These are phyloP conservation scores for Dasyprocta punctata DNA, from an alignment of 2,113 vertebrate genomes.

Conservation along the genomic window DNA sequence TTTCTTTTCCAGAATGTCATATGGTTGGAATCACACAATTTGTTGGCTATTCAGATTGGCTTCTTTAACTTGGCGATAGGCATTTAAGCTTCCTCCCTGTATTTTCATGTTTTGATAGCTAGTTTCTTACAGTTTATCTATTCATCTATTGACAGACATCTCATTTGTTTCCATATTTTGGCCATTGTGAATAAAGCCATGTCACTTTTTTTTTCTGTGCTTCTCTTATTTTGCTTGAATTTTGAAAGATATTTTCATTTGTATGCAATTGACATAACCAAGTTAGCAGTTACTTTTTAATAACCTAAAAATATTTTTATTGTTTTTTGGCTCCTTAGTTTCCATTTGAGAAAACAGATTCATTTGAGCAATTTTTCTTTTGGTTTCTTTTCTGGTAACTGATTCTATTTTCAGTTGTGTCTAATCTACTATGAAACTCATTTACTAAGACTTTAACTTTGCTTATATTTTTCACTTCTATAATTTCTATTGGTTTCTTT, in stretches of 20 bases:
- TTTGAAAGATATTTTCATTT: neutral
- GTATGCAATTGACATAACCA: neutral
- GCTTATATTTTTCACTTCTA: neutral
- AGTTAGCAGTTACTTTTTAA: neutral
- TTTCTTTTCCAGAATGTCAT: neutral
- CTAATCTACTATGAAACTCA: neutral
- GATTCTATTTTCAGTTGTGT: neutral
- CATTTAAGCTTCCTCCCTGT: neutral
- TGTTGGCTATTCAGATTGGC: neutral
- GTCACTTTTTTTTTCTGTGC: neutral
- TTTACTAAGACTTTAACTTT: slow-evolving; percentile 8
- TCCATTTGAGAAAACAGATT: neutral
- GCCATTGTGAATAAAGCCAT: neutral
- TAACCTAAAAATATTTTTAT: neutral
- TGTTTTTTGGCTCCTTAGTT: neutral
- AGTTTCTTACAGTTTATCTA: neutral
- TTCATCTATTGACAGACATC: neutral
- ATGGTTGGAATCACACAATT: neutral
- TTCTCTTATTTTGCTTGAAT: neutral
- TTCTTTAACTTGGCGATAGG: neutral
- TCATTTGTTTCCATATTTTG: neutral
- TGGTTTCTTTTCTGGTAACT: neutral
- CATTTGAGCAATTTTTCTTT: slow-evolving; percentile 2
- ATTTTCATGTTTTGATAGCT: neutral
- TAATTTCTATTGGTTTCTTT: neutral